Base-by-base conservation (phyloP, 2,888 invertebrate genomes). In the Pardosa pseudoannulata region DNA sequence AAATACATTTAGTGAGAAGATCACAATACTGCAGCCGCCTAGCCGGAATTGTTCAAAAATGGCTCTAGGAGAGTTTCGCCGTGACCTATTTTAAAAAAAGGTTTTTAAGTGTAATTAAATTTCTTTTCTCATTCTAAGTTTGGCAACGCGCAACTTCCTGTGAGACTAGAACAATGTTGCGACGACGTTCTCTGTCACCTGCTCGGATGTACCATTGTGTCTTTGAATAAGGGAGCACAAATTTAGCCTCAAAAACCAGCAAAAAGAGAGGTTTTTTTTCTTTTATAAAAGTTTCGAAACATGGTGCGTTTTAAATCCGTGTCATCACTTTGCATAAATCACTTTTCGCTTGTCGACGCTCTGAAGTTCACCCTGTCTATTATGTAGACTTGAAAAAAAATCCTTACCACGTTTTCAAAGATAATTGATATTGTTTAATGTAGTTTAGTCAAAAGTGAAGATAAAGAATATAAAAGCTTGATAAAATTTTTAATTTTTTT, bases 81-180 rank as follows among this genome's bases (percentile, higher is more conserved):
- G n/a, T n/a, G n/a, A 46, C 16, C 46, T 16, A 6, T 46, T 46
- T 46, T 46, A 56, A 56, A 2, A 56, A 56, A 56, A 56, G 41
- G 7, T 56, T 56, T n/a, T 56, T 23, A 56, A 56, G 23, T 11
- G 41, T 56, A 56, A 56, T 56, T 56, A 56, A 56, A 56, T 23
- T 56, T 56, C 23, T 23, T 56, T 56, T 56, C 13, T 56, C 23
- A 23, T 56, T 56, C 56, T 56, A 56, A 56, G 56, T 56, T 56
- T 56, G 56, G 56, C 56, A 56, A 56, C 56, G 23, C 19, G 11
- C 3, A 23, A 5, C 56, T 19, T 56, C 23, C 56, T 23, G 56
- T 11, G 23, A 56, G 5, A 56, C 56, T 23, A 11, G 11, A 5
- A 56, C 19, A 19, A 56, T 19, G 19, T 56, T 56, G 1, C 16